Conservation (phyloP, 1,140 invertebrate species). For the Lepidurus couesii region DNA sequence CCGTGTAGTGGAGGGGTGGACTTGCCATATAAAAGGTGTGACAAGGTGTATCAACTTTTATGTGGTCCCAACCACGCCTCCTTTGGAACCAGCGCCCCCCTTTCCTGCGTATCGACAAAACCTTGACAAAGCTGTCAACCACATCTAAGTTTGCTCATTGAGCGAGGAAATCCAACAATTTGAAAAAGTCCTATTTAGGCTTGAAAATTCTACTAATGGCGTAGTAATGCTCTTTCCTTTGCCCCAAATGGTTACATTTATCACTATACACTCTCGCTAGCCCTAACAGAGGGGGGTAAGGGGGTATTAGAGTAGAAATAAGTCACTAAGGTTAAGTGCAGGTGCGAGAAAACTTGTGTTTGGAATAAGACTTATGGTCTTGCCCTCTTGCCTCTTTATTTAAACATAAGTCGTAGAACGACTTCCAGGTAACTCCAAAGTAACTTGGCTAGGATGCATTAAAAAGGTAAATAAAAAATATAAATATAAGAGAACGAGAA, state of each 20-base stretch:
- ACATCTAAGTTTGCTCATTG: background rate
- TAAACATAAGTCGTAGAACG: background rate
- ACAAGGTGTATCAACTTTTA: slow-evolving; percentile 19
- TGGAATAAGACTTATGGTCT: background rate
- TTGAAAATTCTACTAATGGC: background rate
- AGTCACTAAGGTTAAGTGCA: background rate
- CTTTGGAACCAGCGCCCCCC: background rate
- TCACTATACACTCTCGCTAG: background rate
- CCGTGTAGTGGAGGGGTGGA: background rate
- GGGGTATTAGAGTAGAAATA: background rate
- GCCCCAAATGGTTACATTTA: background rate
- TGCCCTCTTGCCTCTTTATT: background rate
- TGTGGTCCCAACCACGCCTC: slow-evolving; percentile 12
- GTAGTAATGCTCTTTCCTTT: background rate
- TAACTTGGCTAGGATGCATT: too few relatives aligned
- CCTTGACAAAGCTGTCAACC: slow-evolving; percentile 18
- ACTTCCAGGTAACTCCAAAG: background rate
- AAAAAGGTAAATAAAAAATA: background rate
- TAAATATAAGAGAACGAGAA: background rate
- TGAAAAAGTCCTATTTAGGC: background rate
- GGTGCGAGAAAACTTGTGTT: background rate
- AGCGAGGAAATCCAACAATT: background rate
- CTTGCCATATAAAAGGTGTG: background rate
- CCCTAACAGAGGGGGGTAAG: background rate
- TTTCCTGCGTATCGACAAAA: background rate